Evolutionary conservation across 1,140 invertebrate genomes (phyloP).

Genomic region (Portunus trituberculatus): DNA sequence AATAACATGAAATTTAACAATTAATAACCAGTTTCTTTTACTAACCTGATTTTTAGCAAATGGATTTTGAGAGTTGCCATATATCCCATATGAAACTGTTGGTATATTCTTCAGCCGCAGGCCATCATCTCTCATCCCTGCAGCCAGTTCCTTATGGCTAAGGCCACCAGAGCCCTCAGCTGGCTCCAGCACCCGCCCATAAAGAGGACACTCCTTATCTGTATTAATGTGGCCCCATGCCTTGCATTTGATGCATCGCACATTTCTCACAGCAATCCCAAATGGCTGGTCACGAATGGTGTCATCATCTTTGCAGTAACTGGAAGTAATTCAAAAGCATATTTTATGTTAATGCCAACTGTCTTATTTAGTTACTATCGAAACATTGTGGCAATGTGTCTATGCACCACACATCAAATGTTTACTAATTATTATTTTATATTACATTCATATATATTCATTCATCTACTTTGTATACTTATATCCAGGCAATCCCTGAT

Average conservation of each 20-base stretch:
- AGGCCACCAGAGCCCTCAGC: conserved; percentile 82
- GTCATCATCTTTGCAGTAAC: conserved; percentile 89
- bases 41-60: conserved; percentile 72
- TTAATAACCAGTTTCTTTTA: neutral
- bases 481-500: too few species aligned
- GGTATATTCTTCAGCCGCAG: conserved; percentile 90
- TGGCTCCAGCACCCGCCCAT: conserved; percentile 85
- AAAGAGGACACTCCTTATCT: conserved; percentile 96
- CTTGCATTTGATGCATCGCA: conserved; percentile 98
- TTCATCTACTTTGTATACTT: too few species aligned
- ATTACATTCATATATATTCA: too few species aligned
- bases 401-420: too few species aligned
- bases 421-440: too few species aligned
- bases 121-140: conserved; percentile 95
- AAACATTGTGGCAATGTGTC: too few species aligned
- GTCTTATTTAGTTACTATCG: neutral
- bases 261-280: conserved; percentile 98
- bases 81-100: conserved; percentile 84
- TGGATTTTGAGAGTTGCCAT: conserved; percentile 67
- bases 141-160: conserved; percentile 86
- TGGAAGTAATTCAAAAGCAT: conserved; percentile 41
- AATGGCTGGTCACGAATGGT: conserved; percentile 99
- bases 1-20: neutral
- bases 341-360: neutral
- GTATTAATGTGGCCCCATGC: conserved; percentile 99